Evolutionary conservation across 2,888 invertebrate species (phyloP).

Genomic region (Lycaena phlaeas): DNA sequence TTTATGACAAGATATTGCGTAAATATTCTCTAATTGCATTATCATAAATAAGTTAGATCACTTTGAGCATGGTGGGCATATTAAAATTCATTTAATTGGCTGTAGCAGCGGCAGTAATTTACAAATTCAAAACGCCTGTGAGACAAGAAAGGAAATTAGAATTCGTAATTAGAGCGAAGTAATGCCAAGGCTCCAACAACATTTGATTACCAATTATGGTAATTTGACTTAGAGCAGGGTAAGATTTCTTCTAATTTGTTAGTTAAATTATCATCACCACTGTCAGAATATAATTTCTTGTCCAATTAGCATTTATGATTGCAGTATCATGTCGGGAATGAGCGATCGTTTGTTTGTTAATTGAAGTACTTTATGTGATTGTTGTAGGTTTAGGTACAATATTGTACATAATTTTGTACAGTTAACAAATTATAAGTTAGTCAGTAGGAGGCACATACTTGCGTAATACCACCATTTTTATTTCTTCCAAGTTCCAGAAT

Average conservation of each 20-base stretch:
- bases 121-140: constrained; percentile 68
- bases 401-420: no score
- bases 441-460: no score
- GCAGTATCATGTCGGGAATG: neutral
- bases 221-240: constrained; percentile 69
- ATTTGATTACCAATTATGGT: constrained; percentile 73
- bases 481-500: no score
- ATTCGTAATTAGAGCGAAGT: constrained; percentile 67
- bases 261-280: constrained; percentile 62
- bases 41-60: neutral
- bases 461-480: no score
- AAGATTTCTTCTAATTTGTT: constrained; percentile 69
- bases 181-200: constrained; percentile 59
- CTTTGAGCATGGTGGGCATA: constrained; percentile 9
- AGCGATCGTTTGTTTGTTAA: neutral
- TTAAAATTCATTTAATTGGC: constrained; percentile 50
- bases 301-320: neutral
- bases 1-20: no score
- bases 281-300: constrained; percentile 32
- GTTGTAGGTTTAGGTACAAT: no score
- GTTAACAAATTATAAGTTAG: no score
- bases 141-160: constrained; percentile 70
- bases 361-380: neutral
- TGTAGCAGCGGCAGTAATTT: constrained; percentile 56
- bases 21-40: constrained; percentile 1